Conservation (phyloP, 2,888 invertebrate genomes). For the Pseudeuparius sepicola region DNA sequence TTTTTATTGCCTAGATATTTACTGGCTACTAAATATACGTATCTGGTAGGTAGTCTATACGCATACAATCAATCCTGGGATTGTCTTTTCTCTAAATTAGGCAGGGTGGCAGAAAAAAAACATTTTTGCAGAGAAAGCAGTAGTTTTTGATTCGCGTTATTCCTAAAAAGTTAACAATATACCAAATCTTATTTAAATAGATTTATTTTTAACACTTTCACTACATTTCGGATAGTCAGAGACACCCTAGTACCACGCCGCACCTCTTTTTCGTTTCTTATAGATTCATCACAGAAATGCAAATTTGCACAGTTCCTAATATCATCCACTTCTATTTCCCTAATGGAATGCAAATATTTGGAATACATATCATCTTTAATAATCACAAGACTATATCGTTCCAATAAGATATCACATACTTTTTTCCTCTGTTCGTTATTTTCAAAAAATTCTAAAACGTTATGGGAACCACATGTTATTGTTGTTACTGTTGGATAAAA, state of each 20-base stretch:
- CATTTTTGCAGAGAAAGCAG: no score
- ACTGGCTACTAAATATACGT: no score
- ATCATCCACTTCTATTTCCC: slow-evolving; percentile 56
- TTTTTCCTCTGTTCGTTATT: slow-evolving; percentile 37
- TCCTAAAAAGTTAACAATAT: no score
- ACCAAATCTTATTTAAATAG: slow-evolving; percentile 21
- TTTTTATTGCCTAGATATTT: no score
- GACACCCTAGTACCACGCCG: slow-evolving; percentile 68
- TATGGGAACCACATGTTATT: slow-evolving; percentile 83
- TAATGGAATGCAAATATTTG: slow-evolving; percentile 78
- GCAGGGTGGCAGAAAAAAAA: no score
- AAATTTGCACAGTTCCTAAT: slow-evolving; percentile 57
- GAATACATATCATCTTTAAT: slow-evolving; percentile 75
- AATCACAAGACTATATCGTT: slow-evolving; percentile 80
- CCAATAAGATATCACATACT: slow-evolving; percentile 68
- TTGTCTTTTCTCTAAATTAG: no score
- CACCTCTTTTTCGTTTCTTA: slow-evolving; percentile 47
- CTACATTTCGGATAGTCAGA: slow-evolving; percentile 87
- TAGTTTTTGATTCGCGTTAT: no score
- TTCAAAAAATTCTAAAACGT: slow-evolving; percentile 75
- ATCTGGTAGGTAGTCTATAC: no score
- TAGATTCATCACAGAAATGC: slow-evolving; percentile 47
- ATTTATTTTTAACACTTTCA: slow-evolving; percentile 72
- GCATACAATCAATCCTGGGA: no score
- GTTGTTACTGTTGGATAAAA: slow-evolving; percentile 91